phyloP scores from a whole-genome alignment of 2,888 invertebrate genomes.

The Cantharis rufa region DNA sequence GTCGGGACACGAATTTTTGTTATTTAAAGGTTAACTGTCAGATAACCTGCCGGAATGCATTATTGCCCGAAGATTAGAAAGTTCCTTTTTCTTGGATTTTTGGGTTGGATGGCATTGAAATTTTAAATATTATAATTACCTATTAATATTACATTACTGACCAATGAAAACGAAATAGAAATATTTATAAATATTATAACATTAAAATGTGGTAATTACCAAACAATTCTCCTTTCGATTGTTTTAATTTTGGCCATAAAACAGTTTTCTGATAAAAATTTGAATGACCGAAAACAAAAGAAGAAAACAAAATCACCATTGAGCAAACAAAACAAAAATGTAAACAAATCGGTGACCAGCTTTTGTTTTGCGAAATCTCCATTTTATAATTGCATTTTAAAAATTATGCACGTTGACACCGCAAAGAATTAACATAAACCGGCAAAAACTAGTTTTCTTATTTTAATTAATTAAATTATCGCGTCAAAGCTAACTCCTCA shows the following conservation, averaged over 20 bases:
- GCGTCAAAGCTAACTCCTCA: neutral
- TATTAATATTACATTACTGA: neutral
- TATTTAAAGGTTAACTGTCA: neutral
- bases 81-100: neutral
- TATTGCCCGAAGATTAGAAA: neutral
- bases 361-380: neutral
- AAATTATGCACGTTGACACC: neutral
- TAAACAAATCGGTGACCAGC: neutral
- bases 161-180: neutral
- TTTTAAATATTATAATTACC: neutral
- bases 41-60: neutral
- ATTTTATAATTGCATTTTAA: neutral
- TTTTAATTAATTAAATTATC: neutral
- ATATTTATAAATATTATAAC: no score
- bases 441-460: neutral
- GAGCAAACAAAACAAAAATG: neutral
- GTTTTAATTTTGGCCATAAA: no score
- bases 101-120: neutral
- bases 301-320: neutral
- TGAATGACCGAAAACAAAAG: neutral
- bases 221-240: no score
- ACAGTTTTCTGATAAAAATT: neutral
- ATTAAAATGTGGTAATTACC: no score
- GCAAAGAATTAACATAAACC: neutral
- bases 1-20: neutral